A percentile compares a stretch with the other conserved stretches of the same genome.
phyloP scores from a whole-genome alignment of 30 jellyfish, hydroid and myxozoan species.

The Morbakka virulenta region DNA sequence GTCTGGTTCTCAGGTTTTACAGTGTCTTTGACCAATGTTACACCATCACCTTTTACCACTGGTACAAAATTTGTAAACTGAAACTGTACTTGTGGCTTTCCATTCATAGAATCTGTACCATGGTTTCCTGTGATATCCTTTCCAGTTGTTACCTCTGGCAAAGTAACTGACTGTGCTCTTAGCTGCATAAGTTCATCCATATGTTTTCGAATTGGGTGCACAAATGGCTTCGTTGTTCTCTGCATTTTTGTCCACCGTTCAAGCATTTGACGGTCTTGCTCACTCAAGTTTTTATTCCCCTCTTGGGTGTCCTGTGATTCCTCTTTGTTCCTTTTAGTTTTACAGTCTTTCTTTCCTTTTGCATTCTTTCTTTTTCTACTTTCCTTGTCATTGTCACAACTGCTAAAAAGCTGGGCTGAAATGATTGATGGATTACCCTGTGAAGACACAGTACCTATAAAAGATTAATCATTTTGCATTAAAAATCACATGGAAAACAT shows the following conservation, averaged over 20 bases:
- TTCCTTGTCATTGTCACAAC: conserved; percentile 27
- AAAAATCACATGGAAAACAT: no score
- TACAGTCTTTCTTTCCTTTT: conserved; percentile 22
- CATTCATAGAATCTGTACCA: no score
- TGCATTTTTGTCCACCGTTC: conserved; percentile 97
- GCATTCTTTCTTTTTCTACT: conserved; percentile 64
- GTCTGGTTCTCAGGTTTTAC: no score
- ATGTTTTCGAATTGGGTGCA: conserved; percentile 96
- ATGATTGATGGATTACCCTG: conserved; percentile 49
- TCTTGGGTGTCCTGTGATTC: conserved; percentile 21
- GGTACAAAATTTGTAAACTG: conserved; percentile 93
- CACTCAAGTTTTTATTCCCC: conserved; percentile 39
- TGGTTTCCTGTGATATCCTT: conserved; percentile 49
- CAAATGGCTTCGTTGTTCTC: conserved; percentile 74
- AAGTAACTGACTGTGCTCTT: conserved; percentile 32
- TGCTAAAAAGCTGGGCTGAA: conserved; percentile 16
- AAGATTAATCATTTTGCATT: no score
- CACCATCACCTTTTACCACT: conserved; percentile 65
- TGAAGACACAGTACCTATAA: conserved; percentile 21
- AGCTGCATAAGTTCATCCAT: conserved; percentile 71
- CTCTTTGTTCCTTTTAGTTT: conserved; percentile 11
- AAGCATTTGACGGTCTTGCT: conserved; percentile 61
- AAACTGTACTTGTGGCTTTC: conserved; percentile 3
- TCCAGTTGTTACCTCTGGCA: no score
- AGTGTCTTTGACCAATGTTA: conserved; percentile 74